phyloP scores from a whole-genome alignment of 1,140 invertebrate genomes.

The Brachystomella parvula region DNA sequence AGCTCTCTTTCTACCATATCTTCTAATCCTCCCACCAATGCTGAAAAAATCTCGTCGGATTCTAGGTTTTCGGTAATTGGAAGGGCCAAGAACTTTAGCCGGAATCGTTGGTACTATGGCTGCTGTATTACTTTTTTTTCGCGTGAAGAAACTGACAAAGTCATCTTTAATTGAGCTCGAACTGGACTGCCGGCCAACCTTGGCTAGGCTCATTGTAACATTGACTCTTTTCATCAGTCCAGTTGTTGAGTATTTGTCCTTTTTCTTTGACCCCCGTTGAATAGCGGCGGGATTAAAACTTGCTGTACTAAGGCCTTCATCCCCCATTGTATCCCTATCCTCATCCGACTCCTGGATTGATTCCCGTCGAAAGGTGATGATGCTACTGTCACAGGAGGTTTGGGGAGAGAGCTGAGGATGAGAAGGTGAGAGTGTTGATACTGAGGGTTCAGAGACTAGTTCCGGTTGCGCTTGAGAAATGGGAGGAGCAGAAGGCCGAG shows the following conservation, averaged over 20 bases:
- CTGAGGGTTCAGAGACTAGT: background rate
- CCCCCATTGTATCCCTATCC: background rate
- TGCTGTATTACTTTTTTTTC: constrained; percentile 20
- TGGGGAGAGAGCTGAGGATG: background rate
- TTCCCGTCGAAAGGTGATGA: background rate
- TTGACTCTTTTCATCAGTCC: constrained; percentile 30
- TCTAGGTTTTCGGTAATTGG: constrained; percentile 19
- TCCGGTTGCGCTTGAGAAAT: background rate
- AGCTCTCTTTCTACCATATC: background rate
- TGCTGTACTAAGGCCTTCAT: background rate
- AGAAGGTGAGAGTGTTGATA: background rate
- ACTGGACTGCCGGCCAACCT: too few relatives aligned
- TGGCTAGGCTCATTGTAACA: constrained; percentile 5
- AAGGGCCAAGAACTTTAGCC: too few relatives aligned
- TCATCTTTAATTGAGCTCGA: constrained; percentile 26
- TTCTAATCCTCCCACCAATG: background rate
- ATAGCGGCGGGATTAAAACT: background rate
- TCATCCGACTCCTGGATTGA: background rate
- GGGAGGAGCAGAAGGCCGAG: background rate
- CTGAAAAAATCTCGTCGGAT: constrained; percentile 20
- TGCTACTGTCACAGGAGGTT: background rate
- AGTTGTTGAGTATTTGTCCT: constrained; percentile 33
- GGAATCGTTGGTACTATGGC: too few relatives aligned
- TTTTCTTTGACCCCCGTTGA: constrained; percentile 23
- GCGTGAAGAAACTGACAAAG: constrained; percentile 29